Base-by-base conservation (phyloP, 2,888 invertebrate species). In the Drosophila parthenogenetica region DNA sequence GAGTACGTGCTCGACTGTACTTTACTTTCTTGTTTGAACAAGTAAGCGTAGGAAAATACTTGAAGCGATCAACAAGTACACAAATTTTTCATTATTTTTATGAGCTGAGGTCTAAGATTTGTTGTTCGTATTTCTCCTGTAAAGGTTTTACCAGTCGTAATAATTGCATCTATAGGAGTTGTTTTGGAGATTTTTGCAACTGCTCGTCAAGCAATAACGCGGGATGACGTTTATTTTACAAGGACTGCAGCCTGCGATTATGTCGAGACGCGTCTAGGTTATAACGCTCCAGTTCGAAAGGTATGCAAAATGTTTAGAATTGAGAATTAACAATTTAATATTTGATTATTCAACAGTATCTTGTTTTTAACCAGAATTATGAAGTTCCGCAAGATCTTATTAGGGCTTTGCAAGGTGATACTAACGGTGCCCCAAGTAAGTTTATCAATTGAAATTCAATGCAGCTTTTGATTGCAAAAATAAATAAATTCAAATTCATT, bases 171-270 rank as follows among this genome's bases (percentile, higher is more conserved):
- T 0, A 1, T 72, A 0, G 85, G 84, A 0, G 5, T 84, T 0
- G 13, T 64, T 0, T 3, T 67, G 8, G 78, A 80, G 40, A 0
- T 78, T 1, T 5, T 67, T 0, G 69, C 35, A 4, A 51, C 59
- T n/a, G 16, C 79, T 13, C 65, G 77, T 0, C 2, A 76, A 3
- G 79, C 77, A 0, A 4, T 74, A 2, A 89, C 83, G 0, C 81
- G 89, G 0, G 87, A 89, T 62, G 91, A 91, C 64, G 83, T 90
- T 3, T 79, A 66, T 77, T 91, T 65, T 43, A 72, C 81, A 1
- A 83, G 66, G 29, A 35, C 67, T 0, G 75, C 75, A 4, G 25
- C 62, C 17, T 76, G 63, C 16, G 89, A 89, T 5, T 25, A 32
- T 22, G 17, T 89, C 0, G 90, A 90, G 43, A 89, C 87, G 0